Evolutionary conservation across 2,113 vertebrate genomes (phyloP), one percentile per base, ranked within the genome.

Genomic region (Panurus biarmicus): DNA sequence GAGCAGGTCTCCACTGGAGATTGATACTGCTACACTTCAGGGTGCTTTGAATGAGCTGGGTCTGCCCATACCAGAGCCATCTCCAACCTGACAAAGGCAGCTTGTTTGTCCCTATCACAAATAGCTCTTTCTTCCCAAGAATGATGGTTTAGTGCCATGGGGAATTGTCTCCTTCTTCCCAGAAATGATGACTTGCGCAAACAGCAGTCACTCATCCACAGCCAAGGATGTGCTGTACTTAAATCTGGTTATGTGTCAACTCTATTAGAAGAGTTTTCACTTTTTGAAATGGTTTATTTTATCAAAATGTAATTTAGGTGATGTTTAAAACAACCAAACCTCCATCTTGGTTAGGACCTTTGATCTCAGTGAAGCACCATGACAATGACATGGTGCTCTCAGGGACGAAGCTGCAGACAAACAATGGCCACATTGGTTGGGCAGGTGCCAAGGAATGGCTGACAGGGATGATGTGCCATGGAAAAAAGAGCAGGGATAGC

Each of bases 361-460:
- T 62, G 60, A 22, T 62, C 20, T 58, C 47, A 35, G 56, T 35
- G 51, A 56, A 70, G 15, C 36, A 74, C 56, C 29, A 21, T 14
- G 51, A 54, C 33, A 69, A 24, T 15, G 75, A 15, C 44, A 13
- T 7, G 4, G 18, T 24, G 58, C 42, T 76, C 79, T 28, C 72
- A 42, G 20, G 11, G 51, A 61, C 0, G 0, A 77, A 86, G 29
- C 64, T 73, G 42, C 54, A 40, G 33, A 75, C 12, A 48, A 72
- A 8, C 0, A 0, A 26, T 24, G 58, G 29, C 38, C n/a, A 9
- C 0, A 0, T 2, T 73, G 23, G 22, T 18, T 70, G 76, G 76
- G 33, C 29, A 66, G 44, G 35, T 70, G 72, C 50, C 86, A 66
- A 47, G 58, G 42, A 84, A 61, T 7, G 38, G 56, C 42, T 95